Percentiles rank a stretch among this genome's conserved stretches.
These are phyloP conservation scores for Rhaphigaster nebulosa DNA, from an alignment of 2,888 invertebrate species.

Conservation along the genomic window DNA sequence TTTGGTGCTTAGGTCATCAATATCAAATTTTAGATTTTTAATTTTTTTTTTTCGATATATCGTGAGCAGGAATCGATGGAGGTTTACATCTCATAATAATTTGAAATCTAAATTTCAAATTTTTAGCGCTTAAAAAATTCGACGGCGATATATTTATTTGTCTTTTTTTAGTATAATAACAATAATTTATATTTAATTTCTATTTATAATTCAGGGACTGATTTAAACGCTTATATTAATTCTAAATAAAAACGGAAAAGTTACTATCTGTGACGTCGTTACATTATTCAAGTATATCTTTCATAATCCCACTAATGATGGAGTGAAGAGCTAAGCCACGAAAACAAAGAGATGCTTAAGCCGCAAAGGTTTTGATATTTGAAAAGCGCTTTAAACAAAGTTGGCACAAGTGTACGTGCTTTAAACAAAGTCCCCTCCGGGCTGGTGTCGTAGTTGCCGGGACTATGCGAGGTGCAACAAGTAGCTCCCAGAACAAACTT, in stretches of 20 bases:
- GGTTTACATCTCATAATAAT: too few relatives aligned
- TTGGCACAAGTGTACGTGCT: background rate
- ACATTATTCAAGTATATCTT: background rate
- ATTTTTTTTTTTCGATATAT: too few relatives aligned
- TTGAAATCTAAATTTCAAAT: too few relatives aligned
- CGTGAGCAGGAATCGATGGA: too few relatives aligned
- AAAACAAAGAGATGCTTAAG: background rate
- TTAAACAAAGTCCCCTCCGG: background rate
- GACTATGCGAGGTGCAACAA: background rate
- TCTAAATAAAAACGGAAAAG: background rate
- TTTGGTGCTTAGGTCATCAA: too few relatives aligned
- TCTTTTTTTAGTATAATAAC: too few relatives aligned
- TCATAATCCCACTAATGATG: background rate
- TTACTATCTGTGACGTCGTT: background rate
- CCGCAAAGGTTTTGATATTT: background rate
- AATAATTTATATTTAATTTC: too few relatives aligned
- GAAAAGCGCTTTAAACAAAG: conserved; percentile 16
- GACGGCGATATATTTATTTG: too few relatives aligned
- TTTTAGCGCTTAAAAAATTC: too few relatives aligned
- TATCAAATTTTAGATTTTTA: too few relatives aligned
- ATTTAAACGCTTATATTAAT: background rate
- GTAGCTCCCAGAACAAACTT: conserved; percentile 9
- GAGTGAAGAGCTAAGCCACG: background rate
- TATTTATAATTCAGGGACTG: too few relatives aligned
- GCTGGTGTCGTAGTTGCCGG: background rate